phyloP scores from a whole-genome alignment of 2,888 invertebrate genomes.

The Tineola bisselliella region DNA sequence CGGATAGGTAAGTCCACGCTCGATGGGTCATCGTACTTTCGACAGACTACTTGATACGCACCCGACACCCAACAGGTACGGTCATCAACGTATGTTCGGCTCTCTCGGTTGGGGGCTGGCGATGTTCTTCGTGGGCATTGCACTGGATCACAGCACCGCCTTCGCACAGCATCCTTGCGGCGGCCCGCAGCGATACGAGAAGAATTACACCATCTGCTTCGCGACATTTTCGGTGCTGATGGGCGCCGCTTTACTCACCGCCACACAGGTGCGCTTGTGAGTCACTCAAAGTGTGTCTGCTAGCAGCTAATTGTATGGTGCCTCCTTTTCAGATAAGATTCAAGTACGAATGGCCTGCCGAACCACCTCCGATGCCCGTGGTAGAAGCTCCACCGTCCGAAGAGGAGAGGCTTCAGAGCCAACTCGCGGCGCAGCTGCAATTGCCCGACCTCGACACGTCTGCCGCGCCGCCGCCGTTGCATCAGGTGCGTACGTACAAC shows the following conservation, averaged over 20 bases:
- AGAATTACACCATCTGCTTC: slow-evolving; percentile 98
- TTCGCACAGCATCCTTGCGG: slow-evolving; percentile 94
- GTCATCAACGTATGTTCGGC: slow-evolving; percentile 97
- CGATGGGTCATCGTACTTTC: not conserved
- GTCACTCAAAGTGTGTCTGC: too few species aligned
- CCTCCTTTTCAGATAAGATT: slow-evolving; percentile 70
- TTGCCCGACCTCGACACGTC: slow-evolving; percentile 79
- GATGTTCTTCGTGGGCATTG: slow-evolving; percentile 98
- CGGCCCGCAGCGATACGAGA: slow-evolving; percentile 87
- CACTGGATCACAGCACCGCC: slow-evolving; percentile 94
- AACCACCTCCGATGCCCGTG: slow-evolving; percentile 75
- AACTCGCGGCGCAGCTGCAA: slow-evolving; percentile 83
- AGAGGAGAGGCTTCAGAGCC: slow-evolving; percentile 85
- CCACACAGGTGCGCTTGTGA: slow-evolving; percentile 84
- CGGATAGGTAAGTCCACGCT: slow-evolving; percentile 67
- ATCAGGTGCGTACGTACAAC: slow-evolving; percentile 23
- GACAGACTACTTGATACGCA: not conserved
- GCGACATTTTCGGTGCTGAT: slow-evolving; percentile 97
- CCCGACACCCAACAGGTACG: slow-evolving; percentile 70
- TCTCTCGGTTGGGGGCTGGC: slow-evolving; percentile 98
- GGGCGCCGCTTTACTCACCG: slow-evolving; percentile 92
- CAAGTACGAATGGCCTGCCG: slow-evolving; percentile 70
- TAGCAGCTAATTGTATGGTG: too few species aligned
- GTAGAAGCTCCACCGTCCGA: slow-evolving; percentile 66
- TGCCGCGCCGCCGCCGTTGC: slow-evolving; percentile 52